These are phyloP conservation scores for Corythornis vintsioides DNA, from an alignment of 2,113 vertebrate genomes.

Conservation along the genomic window DNA sequence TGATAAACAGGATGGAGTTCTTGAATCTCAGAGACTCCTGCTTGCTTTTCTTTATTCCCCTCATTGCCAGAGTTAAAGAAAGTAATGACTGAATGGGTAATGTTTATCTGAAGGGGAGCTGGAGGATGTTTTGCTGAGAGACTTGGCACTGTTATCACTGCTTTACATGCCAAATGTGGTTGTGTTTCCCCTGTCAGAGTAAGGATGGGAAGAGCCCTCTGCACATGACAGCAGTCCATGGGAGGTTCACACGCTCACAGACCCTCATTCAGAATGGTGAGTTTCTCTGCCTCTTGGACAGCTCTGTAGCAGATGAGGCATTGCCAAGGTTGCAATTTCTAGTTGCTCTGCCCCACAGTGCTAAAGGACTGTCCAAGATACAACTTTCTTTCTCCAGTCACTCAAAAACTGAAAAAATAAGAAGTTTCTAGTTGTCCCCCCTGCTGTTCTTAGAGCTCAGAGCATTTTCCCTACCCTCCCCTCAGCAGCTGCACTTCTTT, in stretches of 20 bases:
- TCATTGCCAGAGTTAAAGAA: not conserved
- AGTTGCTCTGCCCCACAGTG: not conserved
- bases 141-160: not conserved
- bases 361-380: not conserved
- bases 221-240: constrained; percentile 95
- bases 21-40: not conserved
- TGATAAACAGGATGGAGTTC: not conserved
- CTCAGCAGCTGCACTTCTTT: not conserved
- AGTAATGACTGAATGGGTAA: not conserved
- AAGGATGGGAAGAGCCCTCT: constrained; percentile 95
- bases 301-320: not conserved
- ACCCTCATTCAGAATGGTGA: constrained; percentile 97
- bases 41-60: not conserved
- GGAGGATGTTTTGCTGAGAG: not conserved
- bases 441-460: not conserved
- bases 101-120: not conserved
- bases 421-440: not conserved
- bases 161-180: not conserved
- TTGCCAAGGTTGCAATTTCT: not conserved
- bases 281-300: not conserved
- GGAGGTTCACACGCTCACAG: constrained; percentile 93
- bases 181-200: constrained; percentile 78
- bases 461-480: not conserved
- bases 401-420: not conserved
- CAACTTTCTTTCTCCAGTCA: not conserved